Percentiles rank a stretch among this genome's conserved stretches.
These are phyloP conservation scores for Xestobium rufovillosum DNA, from an alignment of 2,888 invertebrate genomes.

Conservation along the genomic window DNA sequence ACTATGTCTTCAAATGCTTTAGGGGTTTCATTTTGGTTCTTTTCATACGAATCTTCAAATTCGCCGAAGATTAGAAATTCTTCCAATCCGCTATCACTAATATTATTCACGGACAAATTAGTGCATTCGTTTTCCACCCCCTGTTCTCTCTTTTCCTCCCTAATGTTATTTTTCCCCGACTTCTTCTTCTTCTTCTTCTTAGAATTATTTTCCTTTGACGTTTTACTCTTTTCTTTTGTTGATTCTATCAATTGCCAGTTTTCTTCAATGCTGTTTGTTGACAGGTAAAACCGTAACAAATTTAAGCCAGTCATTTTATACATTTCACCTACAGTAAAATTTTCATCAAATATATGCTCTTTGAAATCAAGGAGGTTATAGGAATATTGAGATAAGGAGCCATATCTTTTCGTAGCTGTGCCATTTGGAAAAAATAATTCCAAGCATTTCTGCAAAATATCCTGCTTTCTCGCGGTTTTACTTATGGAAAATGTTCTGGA, in stretches of 20 bases:
- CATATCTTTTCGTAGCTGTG: conserved; percentile 9
- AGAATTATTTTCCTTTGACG: no score
- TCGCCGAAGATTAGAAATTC: conserved; percentile 1
- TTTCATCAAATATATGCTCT: conserved; percentile 12
- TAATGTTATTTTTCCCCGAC: no score
- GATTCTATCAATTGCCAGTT: conserved; percentile 3
- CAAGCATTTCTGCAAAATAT: conserved; percentile 11
- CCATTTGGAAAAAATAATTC: conserved; percentile 16
- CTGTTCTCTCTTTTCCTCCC: no score
- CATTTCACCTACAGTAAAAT: conserved; percentile 14
- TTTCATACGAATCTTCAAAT: not conserved
- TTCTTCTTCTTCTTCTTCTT: no score
- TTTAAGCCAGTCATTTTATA: conserved; percentile 15
- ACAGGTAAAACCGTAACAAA: conserved; percentile 17
- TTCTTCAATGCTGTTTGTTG: conserved; percentile 12
- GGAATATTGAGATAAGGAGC: conserved; percentile 12
- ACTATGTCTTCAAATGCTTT: no score
- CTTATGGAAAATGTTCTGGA: conserved; percentile 7
- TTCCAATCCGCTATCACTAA: no score
- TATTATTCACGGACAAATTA: no score
- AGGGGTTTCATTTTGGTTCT: no score
- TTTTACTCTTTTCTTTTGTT: not conserved
- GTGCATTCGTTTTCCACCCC: no score
- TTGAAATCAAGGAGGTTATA: conserved; percentile 13
- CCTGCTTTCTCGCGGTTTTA: conserved; percentile 11